Evolutionary conservation across 2,888 invertebrate species (phyloP), one percentile per base, ranked within the genome.

Genomic region (Diplazon laetatorius): DNA sequence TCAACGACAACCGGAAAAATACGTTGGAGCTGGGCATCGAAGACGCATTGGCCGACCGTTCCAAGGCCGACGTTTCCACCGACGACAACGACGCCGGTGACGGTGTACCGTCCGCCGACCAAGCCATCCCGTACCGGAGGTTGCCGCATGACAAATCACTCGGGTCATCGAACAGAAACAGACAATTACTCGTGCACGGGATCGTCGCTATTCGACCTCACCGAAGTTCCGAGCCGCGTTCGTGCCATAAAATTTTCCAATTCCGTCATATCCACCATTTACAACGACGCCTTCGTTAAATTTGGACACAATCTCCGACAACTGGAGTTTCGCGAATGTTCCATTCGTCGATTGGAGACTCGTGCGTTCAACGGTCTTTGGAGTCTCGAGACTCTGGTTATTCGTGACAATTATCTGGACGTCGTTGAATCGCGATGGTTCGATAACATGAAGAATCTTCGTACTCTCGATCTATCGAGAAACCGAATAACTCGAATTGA

Each of bases 401-500:
- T 88, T 0, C 82, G 68, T 14, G 83, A 68, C 16, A 88, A 88
- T n/a, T 80, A 85, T 25, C 68, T 88, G 0, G 79, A 85, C 1
- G 65, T 76, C 1, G 65, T 88, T 0, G 59, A 66, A 12, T 55
- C 78, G 4, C 82, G 82, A 0, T 82, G 74, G 74, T 59, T 88
- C 2, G 71, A 82, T 1, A 83, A 85, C 0, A 55, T 82, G 12
- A n/a, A 60, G 0, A 80, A 80, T 6, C 70, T 88, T 1, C 72
- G 76, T 3, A 65, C 80, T 14, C 66, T 88, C 16, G 84, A 85
- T 72, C 9, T 88, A 3, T 83, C 87, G 3, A 81, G 77, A n/a
- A 88, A 88, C 74, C 81, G 83, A 16, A 87, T 88, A 55, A 73
- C 68, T 35, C 71, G 82, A 25, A 86, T 88, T 5, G 80, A 81